Evolutionary conservation across 1,140 invertebrate species (phyloP), one percentile per base, ranked within the genome.

Genomic region (Leptoteleia sp.): DNA sequence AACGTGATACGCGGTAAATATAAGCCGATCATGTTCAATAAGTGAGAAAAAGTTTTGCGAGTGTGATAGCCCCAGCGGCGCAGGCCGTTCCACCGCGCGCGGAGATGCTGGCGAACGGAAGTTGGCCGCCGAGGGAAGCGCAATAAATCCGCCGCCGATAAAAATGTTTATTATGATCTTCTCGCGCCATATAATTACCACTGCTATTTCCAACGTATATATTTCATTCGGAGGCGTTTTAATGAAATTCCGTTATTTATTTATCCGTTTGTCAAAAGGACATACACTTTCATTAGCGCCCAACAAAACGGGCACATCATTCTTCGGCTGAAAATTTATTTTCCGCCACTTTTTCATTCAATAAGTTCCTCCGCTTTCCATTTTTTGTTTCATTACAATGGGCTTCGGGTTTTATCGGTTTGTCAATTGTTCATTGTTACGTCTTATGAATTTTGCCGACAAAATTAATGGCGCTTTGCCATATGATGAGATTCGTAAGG

Each of bases 1-100:
- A 72, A 55, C 70, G 59, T 79, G 71, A 80, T 80, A 80, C 40
- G 72, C 65, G 54, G 78, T 48, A 68, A 76, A 80, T 80, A 80
- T 76, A 80, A 80, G 62, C 62, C 72, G 78, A 80, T 76, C 78
- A 45, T 76, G 72, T 62, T 77, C 62, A 77, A 76, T 80, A 77
- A 80, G 73, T 54, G 72, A 73, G 73, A 72, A 80, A 80, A 79
- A 80, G 70, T 61, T 64, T 45, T 12, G 52, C 65, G 33, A 59
- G 70, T 61, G 79, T 68, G 68, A 80, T 76, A 76, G 67, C 33
- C 72, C 62, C 61, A 54, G 37, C 33, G 72, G 72, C 71, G 48
- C 57, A 38, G 19, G 13, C 12, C 45, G 54, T 22, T 48, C 16
- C 37, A 25, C 37, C 37, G 37, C 37, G 37, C 67, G 37, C n/a